A percentile compares a stretch with the other conserved stretches of the same genome.
Conservation (phyloP, 2,888 invertebrate species). For the Craniophora ligustri region DNA sequence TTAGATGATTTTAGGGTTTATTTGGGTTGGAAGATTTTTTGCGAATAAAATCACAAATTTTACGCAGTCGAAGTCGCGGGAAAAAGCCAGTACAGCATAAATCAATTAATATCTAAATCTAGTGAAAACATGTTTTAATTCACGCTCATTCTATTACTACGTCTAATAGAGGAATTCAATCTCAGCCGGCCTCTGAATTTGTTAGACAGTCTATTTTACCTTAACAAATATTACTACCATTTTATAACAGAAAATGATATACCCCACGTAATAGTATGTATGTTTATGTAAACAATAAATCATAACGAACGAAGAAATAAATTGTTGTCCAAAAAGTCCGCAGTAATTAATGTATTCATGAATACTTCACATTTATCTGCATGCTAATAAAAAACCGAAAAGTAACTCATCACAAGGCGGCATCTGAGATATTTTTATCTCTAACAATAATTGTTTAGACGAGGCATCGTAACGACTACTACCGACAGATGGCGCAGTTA, state of each 20-base stretch:
- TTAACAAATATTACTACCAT: neutral
- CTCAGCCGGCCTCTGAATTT: too few species aligned
- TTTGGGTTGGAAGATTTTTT: too few species aligned
- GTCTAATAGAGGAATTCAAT: too few species aligned
- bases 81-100: neutral
- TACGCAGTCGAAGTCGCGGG: too few species aligned
- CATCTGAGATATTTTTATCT: conserved; percentile 40
- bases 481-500: conserved; percentile 50
- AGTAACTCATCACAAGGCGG: conserved; percentile 25
- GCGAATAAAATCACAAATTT: too few species aligned
- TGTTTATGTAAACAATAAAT: neutral
- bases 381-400: conserved; percentile 16
- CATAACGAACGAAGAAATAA: conserved; percentile 1
- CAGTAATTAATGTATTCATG: conserved; percentile 34
- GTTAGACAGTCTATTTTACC: too few species aligned
- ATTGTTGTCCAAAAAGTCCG: conserved; percentile 14
- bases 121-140: too few species aligned
- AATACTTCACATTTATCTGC: conserved; percentile 14
- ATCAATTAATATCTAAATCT: too few species aligned
- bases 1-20: too few species aligned
- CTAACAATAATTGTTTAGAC: conserved; percentile 45
- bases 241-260: neutral
- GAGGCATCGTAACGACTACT: conserved; percentile 31
- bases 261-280: neutral
- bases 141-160: too few species aligned